Conservation (phyloP, 1,140 invertebrate genomes). For the Diorhabda carinulata region DNA sequence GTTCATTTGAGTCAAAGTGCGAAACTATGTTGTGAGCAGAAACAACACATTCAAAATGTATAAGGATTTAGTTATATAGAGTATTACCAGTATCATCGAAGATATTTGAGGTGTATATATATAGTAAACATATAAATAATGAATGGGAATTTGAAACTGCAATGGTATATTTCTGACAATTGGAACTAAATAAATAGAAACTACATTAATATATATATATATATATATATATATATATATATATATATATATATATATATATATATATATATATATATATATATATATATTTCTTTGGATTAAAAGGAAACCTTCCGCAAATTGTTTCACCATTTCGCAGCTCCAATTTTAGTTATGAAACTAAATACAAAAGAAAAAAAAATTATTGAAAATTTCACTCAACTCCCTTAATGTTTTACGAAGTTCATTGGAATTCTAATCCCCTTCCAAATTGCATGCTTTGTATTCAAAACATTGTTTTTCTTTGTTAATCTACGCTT, state of each 20-base stretch:
- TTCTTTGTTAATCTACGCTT: neutral
- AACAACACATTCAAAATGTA: too few species aligned
- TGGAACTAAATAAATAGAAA: too few species aligned
- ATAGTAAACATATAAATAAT: too few species aligned
- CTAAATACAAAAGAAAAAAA: neutral
- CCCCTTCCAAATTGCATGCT: neutral
- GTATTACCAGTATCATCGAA: too few species aligned
- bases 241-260: constrained; percentile 3
- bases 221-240: constrained; percentile 2
- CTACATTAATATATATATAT: too few species aligned
- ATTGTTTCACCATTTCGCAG: neutral
- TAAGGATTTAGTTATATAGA: too few species aligned
- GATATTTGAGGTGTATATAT: too few species aligned
- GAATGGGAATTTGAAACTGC: too few species aligned
- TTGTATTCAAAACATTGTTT: neutral
- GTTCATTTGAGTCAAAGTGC: too few species aligned
- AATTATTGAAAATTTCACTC: neutral
- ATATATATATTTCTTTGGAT: neutral
- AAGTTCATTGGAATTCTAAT: neutral
- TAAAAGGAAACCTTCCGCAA: neutral
- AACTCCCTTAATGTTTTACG: neutral
- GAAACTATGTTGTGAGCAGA: too few species aligned
- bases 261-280: neutral
- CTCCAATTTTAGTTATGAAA: neutral
- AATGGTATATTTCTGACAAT: too few species aligned